A percentile compares a stretch with the other conserved stretches of the same genome.
phyloP scores from a whole-genome alignment of 2,797 vertebrate species.

The Scolopax bukidnonensis region DNA sequence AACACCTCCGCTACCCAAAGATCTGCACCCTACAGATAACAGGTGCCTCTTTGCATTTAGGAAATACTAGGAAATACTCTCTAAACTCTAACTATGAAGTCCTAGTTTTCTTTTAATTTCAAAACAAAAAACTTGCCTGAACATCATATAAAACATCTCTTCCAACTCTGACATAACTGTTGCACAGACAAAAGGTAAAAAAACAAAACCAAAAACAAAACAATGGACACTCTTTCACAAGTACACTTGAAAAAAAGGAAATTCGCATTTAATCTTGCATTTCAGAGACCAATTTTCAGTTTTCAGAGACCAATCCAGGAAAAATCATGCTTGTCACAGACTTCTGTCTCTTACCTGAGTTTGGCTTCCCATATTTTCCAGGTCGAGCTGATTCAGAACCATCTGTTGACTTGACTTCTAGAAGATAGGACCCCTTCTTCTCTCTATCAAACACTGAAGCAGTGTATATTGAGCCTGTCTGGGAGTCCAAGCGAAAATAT shows the following conservation, averaged over 20 bases:
- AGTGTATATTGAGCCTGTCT: constrained; percentile 85
- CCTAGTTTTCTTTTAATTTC: not conserved
- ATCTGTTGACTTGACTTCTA: constrained; percentile 89
- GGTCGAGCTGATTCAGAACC: constrained; percentile 88
- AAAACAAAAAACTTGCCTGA: not conserved
- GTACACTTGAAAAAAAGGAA: not conserved
- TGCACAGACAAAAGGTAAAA: not conserved
- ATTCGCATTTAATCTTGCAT: not conserved
- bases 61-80: not conserved
- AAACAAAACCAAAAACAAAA: too few relatives aligned
- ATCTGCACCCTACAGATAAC: not conserved
- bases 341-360: constrained; percentile 81
- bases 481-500: constrained; percentile 84
- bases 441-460: constrained; percentile 88
- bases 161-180: not conserved
- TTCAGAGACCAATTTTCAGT: not conserved
- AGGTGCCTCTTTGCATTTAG: not conserved
- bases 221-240: not conserved
- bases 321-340: not conserved
- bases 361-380: constrained; percentile 87
- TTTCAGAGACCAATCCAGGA: not conserved
- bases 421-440: constrained; percentile 86
- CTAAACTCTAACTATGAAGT: not conserved
- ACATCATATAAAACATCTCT: not conserved
- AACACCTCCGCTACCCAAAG: not conserved